These are phyloP conservation scores for Cylloceria caligata DNA, from an alignment of 2,888 invertebrate species.

Conservation along the genomic window DNA sequence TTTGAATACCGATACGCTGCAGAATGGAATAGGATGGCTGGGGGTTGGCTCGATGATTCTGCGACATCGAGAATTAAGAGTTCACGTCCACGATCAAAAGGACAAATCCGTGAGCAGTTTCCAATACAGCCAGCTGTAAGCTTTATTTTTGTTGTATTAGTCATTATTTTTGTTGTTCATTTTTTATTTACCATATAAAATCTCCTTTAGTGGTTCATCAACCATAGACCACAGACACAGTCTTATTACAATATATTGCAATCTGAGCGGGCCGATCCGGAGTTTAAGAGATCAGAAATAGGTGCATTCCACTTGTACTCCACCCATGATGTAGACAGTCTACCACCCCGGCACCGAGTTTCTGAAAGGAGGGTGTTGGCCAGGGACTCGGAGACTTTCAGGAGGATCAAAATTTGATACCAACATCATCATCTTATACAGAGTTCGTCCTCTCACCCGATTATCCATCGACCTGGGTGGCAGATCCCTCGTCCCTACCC, in stretches of 20 bases:
- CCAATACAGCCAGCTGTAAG: no score
- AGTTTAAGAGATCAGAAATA: background rate
- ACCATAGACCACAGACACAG: no score
- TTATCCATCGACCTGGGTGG: conserved; percentile 77
- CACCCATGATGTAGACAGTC: background rate
- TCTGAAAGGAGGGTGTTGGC: conserved; percentile 21
- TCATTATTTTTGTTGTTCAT: background rate
- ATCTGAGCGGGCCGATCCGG: no score
- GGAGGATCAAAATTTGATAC: conserved; percentile 81
- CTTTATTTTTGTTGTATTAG: background rate
- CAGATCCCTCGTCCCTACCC: conserved; percentile 52
- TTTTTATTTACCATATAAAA: background rate
- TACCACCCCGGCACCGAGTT: background rate
- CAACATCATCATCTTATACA: conserved; percentile 41
- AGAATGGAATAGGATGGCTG: conserved; percentile 10
- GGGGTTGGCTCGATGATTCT: conserved; percentile 6
- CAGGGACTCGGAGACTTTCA: conserved; percentile 70
- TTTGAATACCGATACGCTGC: conserved; percentile 81
- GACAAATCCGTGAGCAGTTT: background rate
- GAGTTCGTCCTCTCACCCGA: conserved; percentile 74
- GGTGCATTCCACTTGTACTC: background rate
- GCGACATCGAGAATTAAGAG: conserved; percentile 47
- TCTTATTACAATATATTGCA: background rate
- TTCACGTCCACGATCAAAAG: conserved; percentile 21
- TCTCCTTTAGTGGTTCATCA: background rate